Evolutionary conservation across 2,888 invertebrate genomes (phyloP).

Genomic region (Drymonia ruficornis): DNA sequence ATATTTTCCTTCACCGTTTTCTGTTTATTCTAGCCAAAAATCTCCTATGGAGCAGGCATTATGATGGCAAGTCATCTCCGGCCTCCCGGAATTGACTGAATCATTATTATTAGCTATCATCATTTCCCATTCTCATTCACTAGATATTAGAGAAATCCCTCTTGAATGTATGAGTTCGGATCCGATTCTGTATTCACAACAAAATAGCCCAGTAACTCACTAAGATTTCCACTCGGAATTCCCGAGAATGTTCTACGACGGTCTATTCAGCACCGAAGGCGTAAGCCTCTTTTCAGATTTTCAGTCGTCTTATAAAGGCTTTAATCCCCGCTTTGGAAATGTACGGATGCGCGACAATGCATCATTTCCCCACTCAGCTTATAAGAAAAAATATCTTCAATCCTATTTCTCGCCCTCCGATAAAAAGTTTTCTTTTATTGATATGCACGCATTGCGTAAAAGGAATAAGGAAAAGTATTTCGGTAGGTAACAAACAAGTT

Average conservation of each 20-base stretch:
- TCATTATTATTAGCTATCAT: slow-evolving; percentile 24
- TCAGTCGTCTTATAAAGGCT: slow-evolving; percentile 59
- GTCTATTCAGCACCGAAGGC: slow-evolving; percentile 58
- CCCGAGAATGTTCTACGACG: slow-evolving; percentile 58
- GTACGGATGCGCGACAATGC: slow-evolving; percentile 56
- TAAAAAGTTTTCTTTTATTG: slow-evolving; percentile 27
- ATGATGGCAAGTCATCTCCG: slow-evolving; percentile 30
- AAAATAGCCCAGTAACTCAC: not conserved
- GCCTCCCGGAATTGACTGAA: slow-evolving; percentile 12
- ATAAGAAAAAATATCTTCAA: slow-evolving; percentile 25
- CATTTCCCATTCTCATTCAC: slow-evolving; percentile 26
- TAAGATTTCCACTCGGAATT: slow-evolving; percentile 44
- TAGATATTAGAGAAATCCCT: slow-evolving; percentile 13
- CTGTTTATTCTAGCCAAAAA: slow-evolving; percentile 11
- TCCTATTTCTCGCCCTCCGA: slow-evolving; percentile 26
- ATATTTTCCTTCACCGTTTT: no score
- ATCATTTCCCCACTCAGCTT: slow-evolving; percentile 47
- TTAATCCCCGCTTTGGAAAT: slow-evolving; percentile 57
- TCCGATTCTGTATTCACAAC: slow-evolving; percentile 7
- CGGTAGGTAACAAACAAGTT: slow-evolving; percentile 32
- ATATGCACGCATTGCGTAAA: slow-evolving; percentile 17
- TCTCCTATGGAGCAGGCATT: slow-evolving; percentile 7
- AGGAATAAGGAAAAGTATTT: slow-evolving; percentile 35
- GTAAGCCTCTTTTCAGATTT: slow-evolving; percentile 70
- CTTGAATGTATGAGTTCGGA: slow-evolving; percentile 12